phyloP scores from a whole-genome alignment of 2,888 invertebrate genomes.

The Oligia strigilis region DNA sequence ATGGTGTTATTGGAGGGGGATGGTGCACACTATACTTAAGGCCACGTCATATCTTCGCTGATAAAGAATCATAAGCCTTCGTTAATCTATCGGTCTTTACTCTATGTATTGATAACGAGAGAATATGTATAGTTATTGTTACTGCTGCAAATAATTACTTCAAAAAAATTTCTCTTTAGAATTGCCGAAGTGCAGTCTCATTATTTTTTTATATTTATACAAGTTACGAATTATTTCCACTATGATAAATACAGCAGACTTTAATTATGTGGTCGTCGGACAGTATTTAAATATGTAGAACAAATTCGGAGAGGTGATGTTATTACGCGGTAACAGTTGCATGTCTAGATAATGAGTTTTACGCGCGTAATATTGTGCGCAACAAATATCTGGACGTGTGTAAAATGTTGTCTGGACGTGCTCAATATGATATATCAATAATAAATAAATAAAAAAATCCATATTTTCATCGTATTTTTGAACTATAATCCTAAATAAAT shows the following conservation, averaged over 20 bases:
- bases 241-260: slow-evolving; percentile 31
- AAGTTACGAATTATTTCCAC: slow-evolving; percentile 55
- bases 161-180: slow-evolving; percentile 38
- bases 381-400: neutral
- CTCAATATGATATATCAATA: slow-evolving; percentile 3
- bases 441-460: slow-evolving; percentile 6
- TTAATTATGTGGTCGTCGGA: slow-evolving; percentile 35
- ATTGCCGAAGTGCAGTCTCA: slow-evolving; percentile 56
- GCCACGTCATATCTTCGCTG: slow-evolving; percentile 69
- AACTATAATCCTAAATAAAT: slow-evolving; percentile 33
- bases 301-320: slow-evolving; percentile 30
- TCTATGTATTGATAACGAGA: slow-evolving; percentile 55
- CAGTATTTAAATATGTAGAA: slow-evolving; percentile 57
- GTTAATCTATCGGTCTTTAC: slow-evolving; percentile 48
- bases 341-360: neutral
- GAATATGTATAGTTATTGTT: slow-evolving; percentile 65
- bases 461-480: slow-evolving; percentile 29
- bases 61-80: slow-evolving; percentile 61
- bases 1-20: slow-evolving; percentile 73
- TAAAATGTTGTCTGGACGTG: slow-evolving; percentile 5
- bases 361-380: neutral
- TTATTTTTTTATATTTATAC: slow-evolving; percentile 67
- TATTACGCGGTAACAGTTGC: slow-evolving; percentile 15
- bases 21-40: slow-evolving; percentile 80
- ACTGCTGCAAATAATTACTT: slow-evolving; percentile 67